Base-by-base conservation (phyloP, 2,797 vertebrate genomes). In the Liasis olivaceus region DNA sequence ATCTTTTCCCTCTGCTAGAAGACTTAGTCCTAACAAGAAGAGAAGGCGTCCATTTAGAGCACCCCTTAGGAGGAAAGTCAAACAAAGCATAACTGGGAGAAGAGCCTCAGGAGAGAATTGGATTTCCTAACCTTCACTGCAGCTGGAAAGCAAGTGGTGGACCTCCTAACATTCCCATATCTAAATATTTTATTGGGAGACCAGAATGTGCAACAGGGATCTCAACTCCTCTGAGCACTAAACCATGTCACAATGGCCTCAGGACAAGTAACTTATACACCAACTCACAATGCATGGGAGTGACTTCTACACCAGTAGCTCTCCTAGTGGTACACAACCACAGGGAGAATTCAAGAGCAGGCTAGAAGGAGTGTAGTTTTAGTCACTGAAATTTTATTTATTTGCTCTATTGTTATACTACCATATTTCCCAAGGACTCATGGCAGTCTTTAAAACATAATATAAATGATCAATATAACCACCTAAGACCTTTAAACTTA, bases 241-340 rank as follows among this genome's bases (percentile, higher is more conserved):
- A 60, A 60, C 9, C 28, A 13, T 36, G 64, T 59, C 28, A 13
- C 36, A 8, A 9, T 28, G 4, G 3, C 31, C 31, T 64, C 87
- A 22, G 5, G 51, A 13, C 66, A 9, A 47, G 77, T 0, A 63
- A 66, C 13, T 63, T 62, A 7, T 58, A 47, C 0, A 0, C 42
- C 42, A 58, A 47, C n/a, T 77, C 72, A 47, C 91, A 17, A 0
- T 1, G 47, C 0, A 0, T 24, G 28, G 11, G 0, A 9, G 47
- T 51, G 47, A 51, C 47, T 51, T 51, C 47, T 51, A 51, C 3
- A 51, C 47, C 47, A 51, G 47, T 6, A 51, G 47, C 47, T 51
- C 47, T 51, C 47, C 47, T 51, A 51, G 47, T 51, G 47, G 47
- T 51, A 51, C 3, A 51, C 47, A 4, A 6, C 47, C 47, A 51